Base-by-base conservation (phyloP, 2,113 vertebrate species). In the Engraulis encrasicolus region DNA sequence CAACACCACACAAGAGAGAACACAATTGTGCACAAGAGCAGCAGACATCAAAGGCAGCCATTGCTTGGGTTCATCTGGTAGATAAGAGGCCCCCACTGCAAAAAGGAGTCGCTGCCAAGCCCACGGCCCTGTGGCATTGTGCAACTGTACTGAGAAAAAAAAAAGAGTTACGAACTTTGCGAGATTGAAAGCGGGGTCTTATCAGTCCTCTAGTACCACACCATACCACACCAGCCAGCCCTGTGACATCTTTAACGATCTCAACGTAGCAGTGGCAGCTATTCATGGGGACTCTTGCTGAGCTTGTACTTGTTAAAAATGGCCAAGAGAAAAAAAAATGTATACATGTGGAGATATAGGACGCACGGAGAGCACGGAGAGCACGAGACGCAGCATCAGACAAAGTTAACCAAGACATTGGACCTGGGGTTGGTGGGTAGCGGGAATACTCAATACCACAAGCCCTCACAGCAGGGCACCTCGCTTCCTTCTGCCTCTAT, bases 341-440 rank as follows among this genome's bases (percentile, higher is more conserved):
- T n/a, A 11, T 9, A 9, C 9, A 11, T 31, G 84, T 82, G 88
- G 88, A 92, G 89, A 87, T 34, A 90, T 78, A 88, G 89, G 37
- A 71, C 78, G 89, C n/a, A n/a, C n/a, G n/a, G n/a, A n/a, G n/a
- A n/a, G n/a, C n/a, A 86, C 18, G 20, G 79, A 87, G 91, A 90
- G 79, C 86, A 90, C 90, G 15, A 85, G 48, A 80, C 78, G 79
- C n/a, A n/a, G n/a, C 50, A 78, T 78, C 80, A 50, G n/a, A 23
- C 80, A 85, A 31, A 81, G 79, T 91, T 91, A 93, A 90, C 90
- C 84, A 80, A 85, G 86, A 91, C 88, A 90, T 88, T 45, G 85
- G 83, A 82, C 87, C 91, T 88, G 79, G 85, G 78, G 79, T 85
- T n/a, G n/a, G n/a, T n/a, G n/a, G n/a, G n/a, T n/a, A n/a, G n/a